Evolutionary conservation across 1,140 invertebrate species (phyloP).

Genomic region (Apis dorsata): DNA sequence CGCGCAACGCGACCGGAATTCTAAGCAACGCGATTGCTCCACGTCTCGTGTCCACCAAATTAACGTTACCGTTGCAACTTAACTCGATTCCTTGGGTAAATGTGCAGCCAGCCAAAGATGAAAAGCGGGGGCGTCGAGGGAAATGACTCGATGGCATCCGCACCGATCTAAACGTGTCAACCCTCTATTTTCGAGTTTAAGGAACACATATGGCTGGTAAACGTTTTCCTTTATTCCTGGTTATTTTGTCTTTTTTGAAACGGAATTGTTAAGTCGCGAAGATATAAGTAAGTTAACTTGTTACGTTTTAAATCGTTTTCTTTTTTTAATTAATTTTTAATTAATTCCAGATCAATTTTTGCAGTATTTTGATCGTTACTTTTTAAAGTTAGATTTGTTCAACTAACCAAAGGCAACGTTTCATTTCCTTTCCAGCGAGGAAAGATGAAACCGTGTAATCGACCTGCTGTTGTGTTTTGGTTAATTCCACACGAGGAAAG

Average conservation of each 20-base stretch:
- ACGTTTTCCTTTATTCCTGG: no score
- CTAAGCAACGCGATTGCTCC: conserved; percentile 16
- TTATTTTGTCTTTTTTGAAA: no score
- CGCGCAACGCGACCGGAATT: conserved; percentile 21
- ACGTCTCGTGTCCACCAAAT: conserved; percentile 11
- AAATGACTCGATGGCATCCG: conserved; percentile 8
- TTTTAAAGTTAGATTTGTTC: not conserved
- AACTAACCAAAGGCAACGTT: not conserved
- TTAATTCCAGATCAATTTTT: no score
- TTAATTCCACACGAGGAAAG: not conserved
- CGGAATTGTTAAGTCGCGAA: no score
- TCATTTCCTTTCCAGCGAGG: not conserved
- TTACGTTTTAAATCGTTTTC: no score
- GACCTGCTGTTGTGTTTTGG: not conserved
- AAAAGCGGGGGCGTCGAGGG: conserved; percentile 18
- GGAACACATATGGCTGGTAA: not conserved
- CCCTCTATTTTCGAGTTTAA: no score
- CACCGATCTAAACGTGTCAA: conserved; percentile 12
- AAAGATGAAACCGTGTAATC: not conserved
- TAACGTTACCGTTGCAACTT: conserved; percentile 10
- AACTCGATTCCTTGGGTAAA: conserved; percentile 29
- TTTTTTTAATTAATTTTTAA: no score
- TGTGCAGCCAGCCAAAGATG: conserved; percentile 20
- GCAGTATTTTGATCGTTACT: no score
- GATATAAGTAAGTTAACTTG: not conserved